Percentiles rank a stretch among this genome's conserved stretches.
These are phyloP conservation scores for Drosophila monieri DNA, from an alignment of 2,888 invertebrate species.

Conservation along the genomic window DNA sequence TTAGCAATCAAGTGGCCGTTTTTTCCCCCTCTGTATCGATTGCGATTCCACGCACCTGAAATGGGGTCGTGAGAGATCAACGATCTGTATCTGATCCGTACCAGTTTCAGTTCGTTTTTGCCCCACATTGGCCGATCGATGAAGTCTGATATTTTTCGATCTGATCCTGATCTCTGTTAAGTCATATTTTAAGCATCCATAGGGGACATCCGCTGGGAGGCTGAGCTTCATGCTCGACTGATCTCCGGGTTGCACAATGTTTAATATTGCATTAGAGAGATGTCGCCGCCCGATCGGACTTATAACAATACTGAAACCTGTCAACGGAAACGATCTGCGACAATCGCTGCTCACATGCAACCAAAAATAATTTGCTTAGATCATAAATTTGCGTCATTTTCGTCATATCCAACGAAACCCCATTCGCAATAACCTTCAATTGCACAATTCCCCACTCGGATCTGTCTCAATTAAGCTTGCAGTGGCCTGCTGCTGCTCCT, in stretches of 20 bases:
- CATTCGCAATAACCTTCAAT: constrained; percentile 8
- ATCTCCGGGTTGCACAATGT: constrained; percentile 17
- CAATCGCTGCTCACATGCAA: constrained; percentile 32
- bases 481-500: constrained; percentile 5
- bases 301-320: constrained; percentile 31
- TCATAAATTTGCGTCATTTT: constrained; percentile 44
- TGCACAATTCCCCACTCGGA: constrained; percentile 25
- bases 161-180: constrained; percentile 4
- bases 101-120: constrained; percentile 9
- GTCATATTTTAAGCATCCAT: constrained; percentile 10
- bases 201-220: constrained; percentile 4
- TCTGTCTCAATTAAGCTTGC: constrained; percentile 1
- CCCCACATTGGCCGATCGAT: neutral
- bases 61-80: constrained; percentile 35
- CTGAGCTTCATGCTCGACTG: constrained; percentile 20
- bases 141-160: too few relatives aligned
- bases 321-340: constrained; percentile 39
- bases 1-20: neutral
- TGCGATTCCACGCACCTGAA: constrained; percentile 32
- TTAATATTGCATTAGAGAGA: constrained; percentile 23
- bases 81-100: constrained; percentile 33
- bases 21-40: constrained; percentile 20
- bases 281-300: constrained; percentile 13
- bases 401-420: constrained; percentile 4
- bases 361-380: constrained; percentile 33